Evolutionary conservation across 2,113 vertebrate genomes (phyloP).

Genomic region (Apodemus sylvaticus): DNA sequence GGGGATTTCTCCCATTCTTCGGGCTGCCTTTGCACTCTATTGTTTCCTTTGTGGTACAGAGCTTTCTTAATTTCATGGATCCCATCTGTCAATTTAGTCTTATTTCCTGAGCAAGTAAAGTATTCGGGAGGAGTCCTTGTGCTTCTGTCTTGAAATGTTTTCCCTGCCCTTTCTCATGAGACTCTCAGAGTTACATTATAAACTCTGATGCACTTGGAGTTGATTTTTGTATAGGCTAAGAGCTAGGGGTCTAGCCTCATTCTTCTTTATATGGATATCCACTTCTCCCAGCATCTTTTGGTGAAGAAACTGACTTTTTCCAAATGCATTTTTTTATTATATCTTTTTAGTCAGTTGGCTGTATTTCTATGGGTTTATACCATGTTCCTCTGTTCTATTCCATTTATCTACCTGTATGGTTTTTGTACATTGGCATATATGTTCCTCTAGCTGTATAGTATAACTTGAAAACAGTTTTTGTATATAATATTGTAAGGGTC

Average conservation of each 20-base stretch:
- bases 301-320: not conserved
- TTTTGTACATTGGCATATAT: not conserved
- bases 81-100: not conserved
- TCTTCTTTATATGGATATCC: not conserved
- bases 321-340: not conserved
- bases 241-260: not conserved
- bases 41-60: not conserved
- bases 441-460: not conserved
- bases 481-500: too few relatives aligned
- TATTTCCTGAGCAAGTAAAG: not conserved
- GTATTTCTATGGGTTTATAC: not conserved
- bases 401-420: not conserved
- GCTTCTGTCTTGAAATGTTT: not conserved
- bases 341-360: not conserved
- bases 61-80: not conserved
- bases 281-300: not conserved
- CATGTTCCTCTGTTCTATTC: not conserved
- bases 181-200: not conserved
- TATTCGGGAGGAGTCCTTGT: not conserved
- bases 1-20: not conserved
- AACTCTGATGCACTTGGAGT: not conserved
- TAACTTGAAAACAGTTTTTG: not conserved
- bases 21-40: not conserved
- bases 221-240: not conserved
- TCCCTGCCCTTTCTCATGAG: not conserved